Evolutionary conservation across 2,888 invertebrate species (phyloP).

Genomic region (Fissipunctia ypsillon): DNA sequence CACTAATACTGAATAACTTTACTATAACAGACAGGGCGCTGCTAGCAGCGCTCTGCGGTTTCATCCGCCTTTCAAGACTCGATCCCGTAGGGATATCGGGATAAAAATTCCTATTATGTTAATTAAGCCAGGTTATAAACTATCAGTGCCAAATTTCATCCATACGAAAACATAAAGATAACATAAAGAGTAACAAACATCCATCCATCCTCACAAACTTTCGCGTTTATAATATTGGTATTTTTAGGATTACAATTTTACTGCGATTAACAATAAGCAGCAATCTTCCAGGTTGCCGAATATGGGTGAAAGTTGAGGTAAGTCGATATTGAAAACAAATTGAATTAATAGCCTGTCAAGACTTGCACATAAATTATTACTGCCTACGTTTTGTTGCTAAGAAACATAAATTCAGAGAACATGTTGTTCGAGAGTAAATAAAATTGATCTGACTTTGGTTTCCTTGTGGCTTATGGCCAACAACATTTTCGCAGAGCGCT

Average conservation of each 20-base stretch:
- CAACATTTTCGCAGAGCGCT: neutral
- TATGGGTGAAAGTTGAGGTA: slow-evolving; percentile 80
- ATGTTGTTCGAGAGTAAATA: slow-evolving; percentile 57
- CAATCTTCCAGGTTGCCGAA: slow-evolving; percentile 71
- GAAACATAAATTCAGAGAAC: slow-evolving; percentile 64
- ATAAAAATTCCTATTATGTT: too few species aligned
- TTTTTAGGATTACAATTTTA: slow-evolving; percentile 49
- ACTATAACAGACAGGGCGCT: too few species aligned
- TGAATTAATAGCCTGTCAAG: slow-evolving; percentile 77
- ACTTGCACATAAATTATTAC: slow-evolving; percentile 76
- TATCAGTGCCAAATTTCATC: too few species aligned
- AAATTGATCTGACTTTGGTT: slow-evolving; percentile 47
- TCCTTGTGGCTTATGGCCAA: slow-evolving; percentile 15
- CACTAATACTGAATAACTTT: too few species aligned
- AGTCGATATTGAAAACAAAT: slow-evolving; percentile 78
- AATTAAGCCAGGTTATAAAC: too few species aligned
- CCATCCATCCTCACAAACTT: too few species aligned
- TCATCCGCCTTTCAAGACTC: too few species aligned
- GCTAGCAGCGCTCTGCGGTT: too few species aligned
- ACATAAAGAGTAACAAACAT: too few species aligned
- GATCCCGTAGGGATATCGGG: too few species aligned
- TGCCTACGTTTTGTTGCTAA: slow-evolving; percentile 75
- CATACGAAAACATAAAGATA: too few species aligned
- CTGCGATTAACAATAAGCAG: slow-evolving; percentile 56
- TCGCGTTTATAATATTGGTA: too few species aligned